phyloP scores from a whole-genome alignment of 2,113 vertebrate species.

The Upupa epops region DNA sequence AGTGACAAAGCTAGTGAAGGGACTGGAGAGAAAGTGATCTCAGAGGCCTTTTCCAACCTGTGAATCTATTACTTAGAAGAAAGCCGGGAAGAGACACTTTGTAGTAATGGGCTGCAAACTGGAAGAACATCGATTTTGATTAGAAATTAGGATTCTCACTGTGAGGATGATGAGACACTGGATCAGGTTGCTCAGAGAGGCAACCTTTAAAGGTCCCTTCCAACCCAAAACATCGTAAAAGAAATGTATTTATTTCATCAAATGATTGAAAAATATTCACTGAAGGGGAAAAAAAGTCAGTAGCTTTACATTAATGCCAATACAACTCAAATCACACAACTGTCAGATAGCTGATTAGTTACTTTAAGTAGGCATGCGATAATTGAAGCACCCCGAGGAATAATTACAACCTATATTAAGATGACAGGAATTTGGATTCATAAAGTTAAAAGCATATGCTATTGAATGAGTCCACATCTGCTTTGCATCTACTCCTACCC shows the following conservation, averaged over 20 bases:
- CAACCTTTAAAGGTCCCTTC: too few relatives aligned
- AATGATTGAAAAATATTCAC: background rate
- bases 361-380: conserved; percentile 52
- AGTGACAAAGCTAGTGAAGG: too few relatives aligned
- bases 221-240: background rate
- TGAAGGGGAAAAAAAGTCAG: background rate
- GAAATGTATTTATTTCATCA: background rate
- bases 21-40: too few relatives aligned
- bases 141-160: too few relatives aligned
- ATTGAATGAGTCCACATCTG: background rate
- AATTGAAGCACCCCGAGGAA: conserved; percentile 38
- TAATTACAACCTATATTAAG: conserved; percentile 59
- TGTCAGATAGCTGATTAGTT: conserved; percentile 32
- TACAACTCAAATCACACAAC: conserved; percentile 24
- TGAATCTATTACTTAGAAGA: too few relatives aligned
- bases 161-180: too few relatives aligned
- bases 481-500: background rate
- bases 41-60: too few relatives aligned
- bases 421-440: conserved; percentile 10
- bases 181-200: too few relatives aligned
- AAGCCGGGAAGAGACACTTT: too few relatives aligned
- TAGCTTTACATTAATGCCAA: background rate
- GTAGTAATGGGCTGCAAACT: too few relatives aligned
- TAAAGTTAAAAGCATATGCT: background rate
- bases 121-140: too few relatives aligned